Conservation (phyloP, 2,113 vertebrate genomes). For the Laticauda laticaudata region DNA sequence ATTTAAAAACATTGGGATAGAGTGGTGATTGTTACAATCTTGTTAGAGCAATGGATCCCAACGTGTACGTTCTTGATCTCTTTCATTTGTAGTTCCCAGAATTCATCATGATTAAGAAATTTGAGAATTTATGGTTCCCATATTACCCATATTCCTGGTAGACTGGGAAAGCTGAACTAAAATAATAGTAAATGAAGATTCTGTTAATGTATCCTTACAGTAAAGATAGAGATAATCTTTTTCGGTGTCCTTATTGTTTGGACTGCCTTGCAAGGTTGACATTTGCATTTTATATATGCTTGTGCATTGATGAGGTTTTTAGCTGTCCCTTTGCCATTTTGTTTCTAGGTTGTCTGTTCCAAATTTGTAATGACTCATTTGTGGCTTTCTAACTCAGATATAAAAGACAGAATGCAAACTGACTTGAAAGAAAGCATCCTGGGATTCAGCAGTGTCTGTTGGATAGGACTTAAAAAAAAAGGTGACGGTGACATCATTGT, state of each 20-base stretch:
- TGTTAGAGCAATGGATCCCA: not conserved
- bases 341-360: not conserved
- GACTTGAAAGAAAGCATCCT: not conserved
- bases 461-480: not conserved
- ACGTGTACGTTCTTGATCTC: not conserved
- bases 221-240: not conserved
- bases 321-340: not conserved
- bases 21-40: not conserved
- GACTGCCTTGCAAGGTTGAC: not conserved
- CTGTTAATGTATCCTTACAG: not conserved
- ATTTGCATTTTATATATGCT: not conserved
- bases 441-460: not conserved
- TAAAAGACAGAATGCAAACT: not conserved
- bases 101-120: not conserved
- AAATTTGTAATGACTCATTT: not conserved
- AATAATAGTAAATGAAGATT: not conserved
- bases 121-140: not conserved
- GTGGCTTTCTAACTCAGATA: not conserved
- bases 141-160: not conserved
- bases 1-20: slow-evolving; percentile 20
- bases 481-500: not conserved
- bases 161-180: not conserved
- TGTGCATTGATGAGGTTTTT: not conserved
- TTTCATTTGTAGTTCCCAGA: not conserved
- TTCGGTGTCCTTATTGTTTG: not conserved